Base-by-base conservation (phyloP, 1,140 invertebrate species). In the Leptoteleia sp. region DNA sequence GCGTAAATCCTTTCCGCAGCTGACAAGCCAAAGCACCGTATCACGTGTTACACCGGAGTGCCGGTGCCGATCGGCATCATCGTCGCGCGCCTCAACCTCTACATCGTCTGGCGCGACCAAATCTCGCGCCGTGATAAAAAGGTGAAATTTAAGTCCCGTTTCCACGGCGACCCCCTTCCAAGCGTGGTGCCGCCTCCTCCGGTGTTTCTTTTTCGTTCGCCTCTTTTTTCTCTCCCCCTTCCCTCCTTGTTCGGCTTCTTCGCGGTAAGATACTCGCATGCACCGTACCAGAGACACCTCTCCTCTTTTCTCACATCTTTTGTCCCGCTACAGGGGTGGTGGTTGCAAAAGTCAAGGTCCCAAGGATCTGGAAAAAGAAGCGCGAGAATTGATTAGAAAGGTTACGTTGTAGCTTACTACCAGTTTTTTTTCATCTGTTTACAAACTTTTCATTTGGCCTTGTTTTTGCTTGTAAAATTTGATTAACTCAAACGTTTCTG, bases 131-230 rank as follows among this genome's bases (percentile, higher is more conserved):
- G 47, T 57, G 67, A 59, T 72, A 72, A 72, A 72, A 79, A 79
- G 55, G 62, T 73, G 64, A 76, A 72, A 65, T 80, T 80, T 47
- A 76, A 76, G 65, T 76, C 65, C 71, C 65, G 71, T 76, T 79
- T 70, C 68, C 67, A 73, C 68, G 59, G 47, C 50, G 70, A 76
- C 65, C 65, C 73, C 59, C 71, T 70, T 65, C 70, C 68, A 70
- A 64, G 64, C 43, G 59, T 19, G 47, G 43, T 47, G 17, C 50
- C 45, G 22, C 67, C 42, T 64, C 61, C 47, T 67, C 31, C 54
- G 67, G 55, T 64, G 40, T 38, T 47, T 47, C 48, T 47, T 52
- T 70, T 57, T 57, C 33, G 50, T 68, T 70, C 45, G 52, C 19
- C 27, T 68, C 67, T 77, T 67, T 67, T 27, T 42, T 43, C 45